phyloP scores from a whole-genome alignment of 2,797 vertebrate genomes.

The Tenualosa thibaudeaui region DNA sequence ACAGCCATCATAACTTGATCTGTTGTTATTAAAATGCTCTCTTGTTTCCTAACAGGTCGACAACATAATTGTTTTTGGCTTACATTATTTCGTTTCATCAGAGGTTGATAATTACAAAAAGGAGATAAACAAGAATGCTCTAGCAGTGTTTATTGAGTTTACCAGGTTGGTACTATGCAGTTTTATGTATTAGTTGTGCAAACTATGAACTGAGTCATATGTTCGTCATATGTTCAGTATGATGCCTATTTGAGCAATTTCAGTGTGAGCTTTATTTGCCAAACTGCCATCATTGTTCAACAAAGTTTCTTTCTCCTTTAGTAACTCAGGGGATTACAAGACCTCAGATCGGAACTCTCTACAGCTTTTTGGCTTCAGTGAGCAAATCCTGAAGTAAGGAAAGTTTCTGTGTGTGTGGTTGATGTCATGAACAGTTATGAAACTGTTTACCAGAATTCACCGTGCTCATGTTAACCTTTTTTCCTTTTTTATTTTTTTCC shows the following conservation, averaged over 20 bases:
- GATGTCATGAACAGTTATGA: background rate
- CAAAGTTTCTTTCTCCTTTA: background rate
- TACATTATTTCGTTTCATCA: accelerated
- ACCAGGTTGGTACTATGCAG: background rate
- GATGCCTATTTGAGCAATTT: background rate
- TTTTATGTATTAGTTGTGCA: background rate
- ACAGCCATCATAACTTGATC: background rate
- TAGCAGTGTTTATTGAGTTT: slow-evolving; percentile 68
- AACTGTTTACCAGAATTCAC: background rate
- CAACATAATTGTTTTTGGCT: slow-evolving; percentile 71
- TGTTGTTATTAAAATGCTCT: background rate
- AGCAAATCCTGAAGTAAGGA: slow-evolving; percentile 83
- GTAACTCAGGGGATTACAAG: accelerated
- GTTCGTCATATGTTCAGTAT: background rate
- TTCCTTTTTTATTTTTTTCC: background rate
- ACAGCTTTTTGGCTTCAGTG: slow-evolving; percentile 75
- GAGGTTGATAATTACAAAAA: slow-evolving; percentile 62
- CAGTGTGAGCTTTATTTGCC: background rate
- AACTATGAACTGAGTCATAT: background rate
- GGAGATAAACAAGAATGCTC: slow-evolving; percentile 63
- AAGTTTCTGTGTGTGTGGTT: background rate
- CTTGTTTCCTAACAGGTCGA: slow-evolving; percentile 69
- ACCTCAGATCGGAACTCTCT: slow-evolving; percentile 59
- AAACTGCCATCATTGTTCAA: background rate
- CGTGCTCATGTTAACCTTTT: background rate